These are phyloP conservation scores for Calypte anna DNA, from an alignment of 2,113 vertebrate species.

Conservation along the genomic window DNA sequence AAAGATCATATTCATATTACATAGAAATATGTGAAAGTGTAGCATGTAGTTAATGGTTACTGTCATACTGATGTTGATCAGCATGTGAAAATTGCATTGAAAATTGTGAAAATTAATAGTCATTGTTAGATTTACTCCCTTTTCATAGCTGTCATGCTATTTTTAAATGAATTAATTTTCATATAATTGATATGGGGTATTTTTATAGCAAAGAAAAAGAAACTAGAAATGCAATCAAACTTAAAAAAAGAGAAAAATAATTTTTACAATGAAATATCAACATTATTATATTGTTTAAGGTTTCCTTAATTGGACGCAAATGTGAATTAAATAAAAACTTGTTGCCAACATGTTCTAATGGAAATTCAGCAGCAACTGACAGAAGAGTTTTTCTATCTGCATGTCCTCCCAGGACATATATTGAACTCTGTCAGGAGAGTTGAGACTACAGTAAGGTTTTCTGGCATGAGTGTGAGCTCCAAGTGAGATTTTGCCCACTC, in stretches of 20 bases:
- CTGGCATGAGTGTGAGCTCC: neutral
- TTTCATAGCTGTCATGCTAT: neutral
- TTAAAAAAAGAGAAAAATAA: neutral
- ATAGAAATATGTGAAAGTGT: neutral
- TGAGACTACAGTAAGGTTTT: neutral
- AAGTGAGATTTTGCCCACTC: neutral
- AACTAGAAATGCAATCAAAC: neutral
- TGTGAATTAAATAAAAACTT: neutral
- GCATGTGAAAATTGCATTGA: neutral
- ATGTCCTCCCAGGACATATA: neutral
- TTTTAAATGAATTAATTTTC: neutral
- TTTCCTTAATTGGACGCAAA: neutral
- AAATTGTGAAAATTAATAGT: conserved; percentile 4
- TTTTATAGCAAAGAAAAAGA: neutral
- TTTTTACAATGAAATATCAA: neutral
- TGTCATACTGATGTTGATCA: neutral
- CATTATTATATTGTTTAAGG: neutral
- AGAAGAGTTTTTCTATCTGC: neutral
- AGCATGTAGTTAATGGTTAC: neutral
- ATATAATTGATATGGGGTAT: neutral
- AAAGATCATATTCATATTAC: neutral
- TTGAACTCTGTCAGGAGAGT: neutral
- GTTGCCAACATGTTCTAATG: neutral
- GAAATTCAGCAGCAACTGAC: neutral
- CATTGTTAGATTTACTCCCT: neutral